A percentile compares a stretch with the other conserved stretches of the same genome.
Conservation (phyloP, 2,888 invertebrate species). For the Pollenia griseotomentosa region DNA sequence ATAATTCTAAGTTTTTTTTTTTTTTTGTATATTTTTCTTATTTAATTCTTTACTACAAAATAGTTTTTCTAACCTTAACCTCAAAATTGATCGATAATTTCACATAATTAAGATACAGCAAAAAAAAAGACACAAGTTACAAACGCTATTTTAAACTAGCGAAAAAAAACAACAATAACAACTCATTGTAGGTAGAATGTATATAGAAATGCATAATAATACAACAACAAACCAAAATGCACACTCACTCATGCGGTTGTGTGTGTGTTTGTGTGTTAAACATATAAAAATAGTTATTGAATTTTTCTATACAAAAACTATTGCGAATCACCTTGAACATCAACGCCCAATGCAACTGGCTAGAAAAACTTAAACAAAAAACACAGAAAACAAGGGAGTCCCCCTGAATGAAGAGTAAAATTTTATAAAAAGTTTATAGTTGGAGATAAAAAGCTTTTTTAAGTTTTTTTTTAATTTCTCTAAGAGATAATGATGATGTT, state of each 20-base stretch:
- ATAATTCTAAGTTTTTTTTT: conserved; percentile 2
- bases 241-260: conserved; percentile 14
- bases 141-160: conserved; percentile 32
- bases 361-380: neutral
- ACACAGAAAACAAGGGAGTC: neutral
- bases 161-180: neutral
- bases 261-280: neutral
- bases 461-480: neutral
- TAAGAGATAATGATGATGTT: too few relatives aligned
- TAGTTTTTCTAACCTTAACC: conserved; percentile 70
- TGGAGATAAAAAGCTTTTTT: neutral
- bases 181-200: neutral
- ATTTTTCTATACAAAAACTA: conserved; percentile 57
- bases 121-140: conserved; percentile 62
- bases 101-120: conserved; percentile 78
- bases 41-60: conserved; percentile 26
- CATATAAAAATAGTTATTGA: conserved; percentile 64
- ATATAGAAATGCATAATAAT: conserved; percentile 38
- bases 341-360: conserved; percentile 76
- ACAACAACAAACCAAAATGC: conserved; percentile 36
- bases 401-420: conserved; percentile 17
- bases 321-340: conserved; percentile 81
- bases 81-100: conserved; percentile 81
- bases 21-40: neutral
- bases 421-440: neutral